These are phyloP conservation scores for Ephestia elutella DNA, from an alignment of 1,140 invertebrate genomes.

Conservation along the genomic window DNA sequence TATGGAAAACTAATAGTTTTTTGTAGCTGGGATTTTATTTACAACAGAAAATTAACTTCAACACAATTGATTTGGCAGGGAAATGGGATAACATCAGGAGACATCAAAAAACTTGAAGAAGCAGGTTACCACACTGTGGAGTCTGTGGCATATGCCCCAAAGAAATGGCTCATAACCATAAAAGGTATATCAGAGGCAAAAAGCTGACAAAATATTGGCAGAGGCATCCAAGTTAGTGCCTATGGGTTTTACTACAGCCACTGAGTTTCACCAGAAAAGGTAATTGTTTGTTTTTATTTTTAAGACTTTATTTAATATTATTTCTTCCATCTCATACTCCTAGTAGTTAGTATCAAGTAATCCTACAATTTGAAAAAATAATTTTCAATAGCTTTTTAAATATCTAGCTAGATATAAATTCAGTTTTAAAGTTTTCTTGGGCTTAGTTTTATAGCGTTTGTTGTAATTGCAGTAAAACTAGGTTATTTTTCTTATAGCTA, in stretches of 20 bases:
- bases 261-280: constrained; percentile 95
- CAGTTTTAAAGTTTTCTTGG: no score
- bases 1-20: no score
- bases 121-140: constrained; percentile 96
- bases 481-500: no score
- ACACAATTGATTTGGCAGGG: constrained; percentile 67
- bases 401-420: no score
- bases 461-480: no score
- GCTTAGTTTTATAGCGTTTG: no score
- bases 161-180: constrained; percentile 90
- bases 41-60: not conserved
- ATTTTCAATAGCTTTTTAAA: no score
- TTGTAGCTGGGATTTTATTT: not conserved
- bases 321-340: no score
- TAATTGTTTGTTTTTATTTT: constrained; percentile 16
- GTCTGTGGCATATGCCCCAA: constrained; percentile 94
- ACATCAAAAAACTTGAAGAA: constrained; percentile 96
- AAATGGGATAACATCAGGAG: constrained; percentile 91
- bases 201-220: constrained; percentile 95
- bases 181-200: constrained; percentile 98
- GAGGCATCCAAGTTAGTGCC: constrained; percentile 96
- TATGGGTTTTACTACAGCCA: constrained; percentile 98
- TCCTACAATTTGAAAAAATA: no score
- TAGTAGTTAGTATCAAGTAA: no score
- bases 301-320: constrained; percentile 8